A percentile compares a stretch with the other conserved stretches of the same genome.
These are phyloP conservation scores for Drosophila funebris DNA, from an alignment of 1,140 invertebrate species.

Conservation along the genomic window DNA sequence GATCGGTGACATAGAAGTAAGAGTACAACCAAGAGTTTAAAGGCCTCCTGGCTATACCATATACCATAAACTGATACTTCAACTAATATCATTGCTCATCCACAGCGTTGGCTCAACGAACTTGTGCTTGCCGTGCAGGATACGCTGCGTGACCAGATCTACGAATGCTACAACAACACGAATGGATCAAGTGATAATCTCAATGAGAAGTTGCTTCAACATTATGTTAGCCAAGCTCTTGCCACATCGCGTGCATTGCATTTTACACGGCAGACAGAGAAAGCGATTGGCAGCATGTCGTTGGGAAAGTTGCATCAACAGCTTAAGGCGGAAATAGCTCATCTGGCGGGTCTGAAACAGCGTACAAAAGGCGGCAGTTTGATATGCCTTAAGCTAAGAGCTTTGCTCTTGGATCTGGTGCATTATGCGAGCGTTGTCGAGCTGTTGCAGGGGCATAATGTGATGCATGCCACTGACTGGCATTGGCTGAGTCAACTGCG, in stretches of 20 bases:
- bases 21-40: background rate
- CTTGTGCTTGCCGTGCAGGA: constrained; percentile 92
- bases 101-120: constrained; percentile 90
- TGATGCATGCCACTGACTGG: constrained; percentile 91
- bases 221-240: constrained; percentile 94
- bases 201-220: constrained; percentile 88
- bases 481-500: constrained; percentile 97
- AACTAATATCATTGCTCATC: background rate
- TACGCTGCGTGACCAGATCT: constrained; percentile 89
- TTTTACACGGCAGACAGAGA: constrained; percentile 93
- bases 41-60: background rate
- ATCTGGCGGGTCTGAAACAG: constrained; percentile 65
- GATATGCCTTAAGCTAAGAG: constrained; percentile 86
- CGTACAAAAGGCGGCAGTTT: constrained; percentile 43
- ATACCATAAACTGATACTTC: background rate
- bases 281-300: constrained; percentile 88
- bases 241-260: constrained; percentile 88
- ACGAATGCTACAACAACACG: constrained; percentile 87
- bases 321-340: constrained; percentile 79
- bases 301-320: constrained; percentile 85
- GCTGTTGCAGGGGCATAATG: constrained; percentile 88
- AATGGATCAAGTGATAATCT: constrained; percentile 72
- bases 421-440: constrained; percentile 94
- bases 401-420: constrained; percentile 96
- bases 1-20: constrained; percentile 92